These are phyloP conservation scores for Ochotona princeps DNA, from an alignment of 2,113 vertebrate species.

Conservation along the genomic window DNA sequence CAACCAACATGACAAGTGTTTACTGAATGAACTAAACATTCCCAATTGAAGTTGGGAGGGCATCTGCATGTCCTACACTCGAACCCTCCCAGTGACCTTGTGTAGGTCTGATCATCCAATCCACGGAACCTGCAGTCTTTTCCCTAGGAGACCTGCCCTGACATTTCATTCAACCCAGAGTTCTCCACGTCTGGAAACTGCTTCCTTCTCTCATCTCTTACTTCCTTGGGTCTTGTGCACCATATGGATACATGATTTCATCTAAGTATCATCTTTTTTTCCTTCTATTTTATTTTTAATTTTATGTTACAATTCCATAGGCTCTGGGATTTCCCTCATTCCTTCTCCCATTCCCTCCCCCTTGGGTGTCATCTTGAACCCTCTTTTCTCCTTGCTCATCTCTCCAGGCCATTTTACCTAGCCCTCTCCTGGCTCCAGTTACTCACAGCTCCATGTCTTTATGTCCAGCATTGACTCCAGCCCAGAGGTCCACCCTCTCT, in stretches of 20 bases:
- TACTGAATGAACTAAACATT: conserved; percentile 27
- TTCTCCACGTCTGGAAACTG: neutral
- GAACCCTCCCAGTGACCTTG: neutral
- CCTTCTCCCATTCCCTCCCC: too few species aligned
- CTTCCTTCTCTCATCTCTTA: conserved; percentile 35
- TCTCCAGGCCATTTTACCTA: neutral
- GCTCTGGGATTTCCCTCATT: too few species aligned
- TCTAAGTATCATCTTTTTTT: neutral
- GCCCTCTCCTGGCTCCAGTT: neutral
- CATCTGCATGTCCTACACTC: neutral
- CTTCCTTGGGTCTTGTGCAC: neutral
- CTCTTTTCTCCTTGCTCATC: neutral
- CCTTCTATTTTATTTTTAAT: too few species aligned
- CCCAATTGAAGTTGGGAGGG: neutral
- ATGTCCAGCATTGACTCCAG: neutral
- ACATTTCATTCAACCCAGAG: neutral
- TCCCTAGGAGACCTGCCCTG: neutral
- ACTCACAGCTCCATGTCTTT: conserved; percentile 3
- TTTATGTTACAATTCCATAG: too few species aligned
- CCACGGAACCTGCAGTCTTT: neutral
- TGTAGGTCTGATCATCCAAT: neutral
- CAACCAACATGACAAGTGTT: neutral
- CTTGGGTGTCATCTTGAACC: neutral
- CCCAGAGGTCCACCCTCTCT: conserved; percentile 1
- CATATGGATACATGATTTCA: neutral